Evolutionary conservation across 2,888 invertebrate genomes (phyloP).

Genomic region (Bedellia somnulentella): DNA sequence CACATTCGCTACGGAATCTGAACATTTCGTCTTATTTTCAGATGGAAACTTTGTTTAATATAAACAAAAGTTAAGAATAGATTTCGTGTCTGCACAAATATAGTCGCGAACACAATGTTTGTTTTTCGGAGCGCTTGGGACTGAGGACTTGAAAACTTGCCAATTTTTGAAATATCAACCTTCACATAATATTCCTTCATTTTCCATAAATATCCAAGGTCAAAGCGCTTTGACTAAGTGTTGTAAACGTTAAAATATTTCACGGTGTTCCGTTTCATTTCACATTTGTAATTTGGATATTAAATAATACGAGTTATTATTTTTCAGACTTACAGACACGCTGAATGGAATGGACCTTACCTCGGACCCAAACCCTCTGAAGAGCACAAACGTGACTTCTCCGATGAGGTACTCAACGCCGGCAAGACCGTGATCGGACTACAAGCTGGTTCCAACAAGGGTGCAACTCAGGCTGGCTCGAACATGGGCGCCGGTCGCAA

Average conservation of each 20-base stretch:
- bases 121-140: constrained; percentile 13
- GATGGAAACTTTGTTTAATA: constrained; percentile 6
- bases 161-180: constrained; percentile 47
- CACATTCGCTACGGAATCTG: too few relatives aligned
- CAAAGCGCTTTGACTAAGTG: too few relatives aligned
- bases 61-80: constrained; percentile 16
- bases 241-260: too few relatives aligned
- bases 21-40: too few relatives aligned
- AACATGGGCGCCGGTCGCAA: constrained; percentile 90
- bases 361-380: constrained; percentile 94
- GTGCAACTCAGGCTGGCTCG: constrained; percentile 89
- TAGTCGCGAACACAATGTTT: constrained; percentile 36
- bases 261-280: too few relatives aligned
- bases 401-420: constrained; percentile 86
- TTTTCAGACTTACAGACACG: constrained; percentile 78
- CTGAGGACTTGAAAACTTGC: constrained; percentile 33
- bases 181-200: constrained; percentile 48
- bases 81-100: constrained; percentile 15
- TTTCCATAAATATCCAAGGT: constrained; percentile 53
- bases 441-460: constrained; percentile 95
- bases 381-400: constrained; percentile 92
- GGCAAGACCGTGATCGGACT: constrained; percentile 90
- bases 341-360: constrained; percentile 83
- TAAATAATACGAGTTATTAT: too few relatives aligned
- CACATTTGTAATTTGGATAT: too few relatives aligned